A percentile compares a stretch with the other conserved stretches of the same genome.
These are phyloP conservation scores for Ophthalmolycus amberensis DNA, from an alignment of 2,113 vertebrate species.

Conservation along the genomic window DNA sequence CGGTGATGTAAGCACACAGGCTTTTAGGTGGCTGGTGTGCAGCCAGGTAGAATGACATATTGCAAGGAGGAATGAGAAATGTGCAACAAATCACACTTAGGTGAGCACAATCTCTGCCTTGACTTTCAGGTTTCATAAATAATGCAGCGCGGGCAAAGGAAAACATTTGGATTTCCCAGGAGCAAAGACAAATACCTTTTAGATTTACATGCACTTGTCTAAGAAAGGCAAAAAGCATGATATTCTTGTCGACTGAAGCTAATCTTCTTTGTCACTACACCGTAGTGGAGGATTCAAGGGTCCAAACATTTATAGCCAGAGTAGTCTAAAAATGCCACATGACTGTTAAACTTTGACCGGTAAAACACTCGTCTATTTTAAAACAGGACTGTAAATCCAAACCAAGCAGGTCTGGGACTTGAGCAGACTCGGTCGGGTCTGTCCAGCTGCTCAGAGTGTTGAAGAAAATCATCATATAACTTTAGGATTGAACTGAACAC, in stretches of 20 bases:
- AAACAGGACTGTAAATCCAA: constrained; percentile 36
- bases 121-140: constrained; percentile 79
- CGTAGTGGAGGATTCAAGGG: background rate
- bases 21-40: constrained; percentile 72
- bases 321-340: constrained; percentile 30
- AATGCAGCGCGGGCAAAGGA: constrained; percentile 68
- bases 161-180: constrained; percentile 78
- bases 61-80: constrained; percentile 55
- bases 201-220: constrained; percentile 71
- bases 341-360: constrained; percentile 47
- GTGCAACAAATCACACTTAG: constrained; percentile 71
- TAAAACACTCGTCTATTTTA: constrained; percentile 47
- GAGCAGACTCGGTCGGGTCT: background rate
- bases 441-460: constrained; percentile 4
- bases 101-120: constrained; percentile 76
- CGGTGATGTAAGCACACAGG: constrained; percentile 63
- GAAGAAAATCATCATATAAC: too few relatives aligned
- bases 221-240: constrained; percentile 4
- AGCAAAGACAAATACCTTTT: constrained; percentile 81
- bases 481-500: too few relatives aligned
- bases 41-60: constrained; percentile 75
- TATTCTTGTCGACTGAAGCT: constrained; percentile 5
- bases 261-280: background rate
- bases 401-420: constrained; percentile 26
- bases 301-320: constrained; percentile 31